Percentiles rank a stretch among this genome's conserved stretches.
Conservation (phyloP, 1,140 invertebrate genomes). For the Brachionus manjavacas region DNA sequence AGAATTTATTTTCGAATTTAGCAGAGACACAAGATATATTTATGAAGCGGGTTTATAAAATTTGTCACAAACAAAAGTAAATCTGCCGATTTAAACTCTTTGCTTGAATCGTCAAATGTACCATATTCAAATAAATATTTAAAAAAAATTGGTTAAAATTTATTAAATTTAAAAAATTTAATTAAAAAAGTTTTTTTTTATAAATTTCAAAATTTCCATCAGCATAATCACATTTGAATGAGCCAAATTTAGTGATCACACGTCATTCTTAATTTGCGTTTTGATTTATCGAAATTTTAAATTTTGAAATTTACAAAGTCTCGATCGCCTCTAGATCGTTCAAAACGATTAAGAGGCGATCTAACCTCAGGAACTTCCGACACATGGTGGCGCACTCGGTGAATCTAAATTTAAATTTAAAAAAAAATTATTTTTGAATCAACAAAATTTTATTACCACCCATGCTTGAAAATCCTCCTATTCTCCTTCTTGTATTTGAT, state of each 20-base stretch:
- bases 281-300: neutral
- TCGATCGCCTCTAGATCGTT: neutral
- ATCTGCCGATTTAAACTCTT: neutral
- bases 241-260: constrained; percentile 3
- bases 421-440: neutral
- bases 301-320: neutral
- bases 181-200: neutral
- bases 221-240: neutral
- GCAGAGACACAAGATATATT: neutral
- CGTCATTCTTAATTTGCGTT: neutral
- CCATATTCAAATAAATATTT: neutral
- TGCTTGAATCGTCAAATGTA: neutral
- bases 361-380: constrained; percentile 3
- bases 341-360: neutral
- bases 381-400: constrained; percentile 17
- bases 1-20: neutral
- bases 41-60: neutral
- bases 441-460: neutral
- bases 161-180: neutral
- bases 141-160: neutral
- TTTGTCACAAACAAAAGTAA: constrained; percentile 17
- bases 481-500: neutral
- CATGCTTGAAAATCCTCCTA: neutral
- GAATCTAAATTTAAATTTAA: neutral
- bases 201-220: neutral